Base-by-base conservation (phyloP, 2,797 vertebrate species). In the Urocyon cinereoargenteus region DNA sequence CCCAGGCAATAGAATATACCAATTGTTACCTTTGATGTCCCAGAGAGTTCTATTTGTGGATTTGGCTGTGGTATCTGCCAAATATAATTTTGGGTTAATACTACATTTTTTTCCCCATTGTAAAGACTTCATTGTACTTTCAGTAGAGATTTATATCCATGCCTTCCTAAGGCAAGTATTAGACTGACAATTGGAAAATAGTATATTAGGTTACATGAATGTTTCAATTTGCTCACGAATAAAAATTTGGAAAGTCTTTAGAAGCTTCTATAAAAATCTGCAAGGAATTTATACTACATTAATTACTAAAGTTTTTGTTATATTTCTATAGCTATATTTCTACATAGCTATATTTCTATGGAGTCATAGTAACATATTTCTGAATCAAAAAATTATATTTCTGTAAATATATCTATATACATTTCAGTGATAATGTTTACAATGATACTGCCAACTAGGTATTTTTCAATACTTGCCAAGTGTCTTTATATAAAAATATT, bases 41-140 rank as follows among this genome's bases (percentile, higher is more conserved):
- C 64, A 91, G 40, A 95, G 49, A 83, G 15, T 22, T 91, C 66
- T 94, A 83, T 96, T 98, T 97, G 75, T 73, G 53, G 93, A 86
- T 86, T 90, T 64, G 61, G 88, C 40, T 55, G 13, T 93, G 57
- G 87, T 90, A 13, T 92, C 64, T 97, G 85, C 95, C 96, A 97
- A 96, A 95, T 96, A 64, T 91, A 96, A 97, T 97, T 92, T 90
- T 1, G 31, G 53, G 66, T 92, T 96, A 96, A 31, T 83, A 75
- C 7, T 73, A 87, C 3, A 51, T 77, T 79, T 70, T 70, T 79
- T 82, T 79, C 68, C 68, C 36, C 49, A 4, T 87, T 86, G 10
- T 78, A 64, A 49, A 64, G 82, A 26, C 55, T 95, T 70, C 28
- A 57, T 81, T 94, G 26, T 83, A 55, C 21, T 89, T 92, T 49